Percentiles rank a stretch among this genome's conserved stretches.
phyloP scores from a whole-genome alignment of 2,888 invertebrate genomes.

The Laspeyria flexula region DNA sequence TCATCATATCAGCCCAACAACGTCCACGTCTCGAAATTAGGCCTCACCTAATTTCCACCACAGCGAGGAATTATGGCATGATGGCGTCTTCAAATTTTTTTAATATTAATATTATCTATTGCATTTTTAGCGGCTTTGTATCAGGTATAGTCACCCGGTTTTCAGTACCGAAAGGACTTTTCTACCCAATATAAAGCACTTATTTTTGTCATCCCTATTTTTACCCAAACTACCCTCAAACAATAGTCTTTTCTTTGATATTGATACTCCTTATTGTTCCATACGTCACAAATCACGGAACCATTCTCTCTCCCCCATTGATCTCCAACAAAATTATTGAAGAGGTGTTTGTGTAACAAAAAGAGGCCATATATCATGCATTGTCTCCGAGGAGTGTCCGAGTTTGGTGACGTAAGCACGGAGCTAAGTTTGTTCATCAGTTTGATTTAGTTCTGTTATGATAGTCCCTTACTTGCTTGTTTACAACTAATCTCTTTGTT shows the following conservation, averaged over 20 bases:
- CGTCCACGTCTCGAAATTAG: too few relatives aligned
- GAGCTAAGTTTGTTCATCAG: conserved; percentile 20
- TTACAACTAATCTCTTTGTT: not conserved
- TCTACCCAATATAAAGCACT: not conserved
- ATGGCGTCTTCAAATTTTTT: too few relatives aligned
- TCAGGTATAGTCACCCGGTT: too few relatives aligned
- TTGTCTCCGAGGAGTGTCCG: conserved; percentile 32
- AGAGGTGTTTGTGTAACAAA: conserved; percentile 44
- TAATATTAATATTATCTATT: too few relatives aligned
- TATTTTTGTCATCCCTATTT: not conserved
- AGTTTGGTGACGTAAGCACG: conserved; percentile 22
- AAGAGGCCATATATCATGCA: conserved; percentile 38
- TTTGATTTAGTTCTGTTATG: conserved; percentile 7
- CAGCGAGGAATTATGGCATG: too few relatives aligned
- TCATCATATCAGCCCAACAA: too few relatives aligned
- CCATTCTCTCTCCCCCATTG: conserved; percentile 18
- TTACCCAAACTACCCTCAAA: not conserved
- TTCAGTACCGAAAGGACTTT: too few relatives aligned
- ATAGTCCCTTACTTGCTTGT: not conserved
- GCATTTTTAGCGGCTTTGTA: too few relatives aligned
- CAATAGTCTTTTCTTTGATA: not conserved
- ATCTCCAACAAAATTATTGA: conserved; percentile 35
- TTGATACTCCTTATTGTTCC: conserved; percentile 4
- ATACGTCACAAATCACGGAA: conserved; percentile 8
- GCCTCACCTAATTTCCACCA: too few relatives aligned